Percentiles rank a stretch among this genome's conserved stretches.
These are phyloP conservation scores for Dipodomys stephensi DNA, from an alignment of 2,113 vertebrate species.

Conservation along the genomic window DNA sequence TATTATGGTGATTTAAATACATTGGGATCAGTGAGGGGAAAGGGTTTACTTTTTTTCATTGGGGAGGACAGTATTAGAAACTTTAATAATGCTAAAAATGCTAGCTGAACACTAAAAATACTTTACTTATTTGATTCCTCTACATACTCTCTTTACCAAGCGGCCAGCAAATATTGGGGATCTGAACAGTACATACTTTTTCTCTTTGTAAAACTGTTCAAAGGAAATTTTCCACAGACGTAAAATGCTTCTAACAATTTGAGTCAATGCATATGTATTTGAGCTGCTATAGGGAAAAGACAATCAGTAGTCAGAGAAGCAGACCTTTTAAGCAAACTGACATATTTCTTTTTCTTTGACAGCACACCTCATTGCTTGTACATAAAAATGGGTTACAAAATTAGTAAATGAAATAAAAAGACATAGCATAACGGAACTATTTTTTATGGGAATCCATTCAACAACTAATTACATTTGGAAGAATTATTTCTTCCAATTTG, in stretches of 20 bases:
- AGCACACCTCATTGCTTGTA: conserved; percentile 13
- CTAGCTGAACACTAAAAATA: neutral
- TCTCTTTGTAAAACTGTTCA: neutral
- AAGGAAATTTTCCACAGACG: conserved; percentile 35
- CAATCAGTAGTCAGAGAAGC: conserved; percentile 13
- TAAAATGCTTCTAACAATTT: neutral
- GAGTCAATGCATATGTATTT: neutral
- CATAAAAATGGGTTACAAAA: conserved; percentile 50
- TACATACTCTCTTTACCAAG: neutral
- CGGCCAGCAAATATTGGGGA: neutral
- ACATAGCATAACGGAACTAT: conserved; percentile 34
- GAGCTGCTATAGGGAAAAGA: conserved; percentile 38
- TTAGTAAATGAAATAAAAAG: conserved; percentile 62
- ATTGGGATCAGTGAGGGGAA: neutral
- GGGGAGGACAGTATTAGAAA: neutral
- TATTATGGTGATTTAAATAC: neutral
- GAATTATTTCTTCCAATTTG: conserved; percentile 71
- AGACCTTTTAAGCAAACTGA: conserved; percentile 26
- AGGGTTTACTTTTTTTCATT: neutral
- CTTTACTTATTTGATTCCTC: neutral
- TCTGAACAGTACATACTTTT: neutral
- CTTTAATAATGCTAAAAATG: conserved; percentile 27
- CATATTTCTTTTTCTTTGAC: conserved; percentile 45
- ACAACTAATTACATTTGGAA: conserved; percentile 71
- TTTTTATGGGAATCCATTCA: conserved; percentile 69